Evolutionary conservation across 2,113 vertebrate genomes (phyloP), one percentile per base, ranked within the genome.

Genomic region (Cygnus buccinator): DNA sequence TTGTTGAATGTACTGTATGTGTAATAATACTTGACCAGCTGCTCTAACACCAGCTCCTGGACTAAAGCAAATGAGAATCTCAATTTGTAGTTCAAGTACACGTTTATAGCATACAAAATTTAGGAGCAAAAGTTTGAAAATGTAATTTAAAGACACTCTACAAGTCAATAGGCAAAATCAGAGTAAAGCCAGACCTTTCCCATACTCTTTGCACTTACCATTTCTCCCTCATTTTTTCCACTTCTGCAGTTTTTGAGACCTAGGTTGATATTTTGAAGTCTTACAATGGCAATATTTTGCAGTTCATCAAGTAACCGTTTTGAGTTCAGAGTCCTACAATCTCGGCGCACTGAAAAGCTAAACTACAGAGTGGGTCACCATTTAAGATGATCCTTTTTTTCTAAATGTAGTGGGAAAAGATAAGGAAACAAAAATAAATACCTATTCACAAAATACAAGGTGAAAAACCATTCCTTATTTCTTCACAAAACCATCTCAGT

Each of bases 41-140:
- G n/a, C 50, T 86, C 87, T 84, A 86, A 95, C 63, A 80, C 9
- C 41, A 93, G n/a, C 48, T 91, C 22, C 48, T 68, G 54, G 71
- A 93, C 74, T 37, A n/a, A n/a, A 93, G 33, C 31, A 93, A 91
- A 76, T 58, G 21, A 73, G 35, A 87, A 95, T 48, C 61, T 87
- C 57, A 63, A 78, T 61, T 71, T 31, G 28, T 37, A 84, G 29
- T 37, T 92, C 20, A 62, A 91, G 23, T 55, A 78, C 28, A 59
- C 68, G 13, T 68, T 89, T 52, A 78, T 78, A 44, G 20, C 26
- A 68, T 39, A 35, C 16, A 76, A 61, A 39, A 85, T 39, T 50
- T 48, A 43, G 54, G 9, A 68, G 23, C 48, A 87, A 37, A 66
- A 57, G 11, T 33, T 50, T 84, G 58, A 72, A 84, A 95, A 44